These are phyloP conservation scores for Ptychadena robeensis DNA, from an alignment of 2,797 vertebrate species.

Conservation along the genomic window DNA sequence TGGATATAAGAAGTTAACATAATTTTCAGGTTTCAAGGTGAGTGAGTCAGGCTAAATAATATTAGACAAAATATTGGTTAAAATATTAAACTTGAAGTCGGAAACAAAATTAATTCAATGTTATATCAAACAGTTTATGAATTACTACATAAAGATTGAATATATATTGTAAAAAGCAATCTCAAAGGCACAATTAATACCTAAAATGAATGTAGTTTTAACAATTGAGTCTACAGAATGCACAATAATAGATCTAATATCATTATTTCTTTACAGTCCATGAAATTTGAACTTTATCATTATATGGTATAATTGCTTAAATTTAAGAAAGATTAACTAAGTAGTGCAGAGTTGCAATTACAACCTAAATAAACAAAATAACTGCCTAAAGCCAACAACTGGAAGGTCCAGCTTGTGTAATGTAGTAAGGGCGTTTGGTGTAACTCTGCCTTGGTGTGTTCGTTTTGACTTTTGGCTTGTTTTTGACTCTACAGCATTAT, in stretches of 20 bases:
- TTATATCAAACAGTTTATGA: conserved; percentile 30
- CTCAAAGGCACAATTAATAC: conserved; percentile 24
- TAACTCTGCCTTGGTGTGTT: too few species aligned
- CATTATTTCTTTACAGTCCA: not conserved
- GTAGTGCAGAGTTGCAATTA: too few species aligned
- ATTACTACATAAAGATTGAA: conserved; percentile 17
- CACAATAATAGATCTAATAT: not conserved
- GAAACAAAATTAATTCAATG: conserved; percentile 27
- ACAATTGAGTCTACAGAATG: not conserved
- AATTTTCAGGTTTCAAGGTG: conserved; percentile 39
- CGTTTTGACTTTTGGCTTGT: too few species aligned
- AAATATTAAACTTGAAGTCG: conserved; percentile 7
- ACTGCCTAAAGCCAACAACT: too few species aligned
- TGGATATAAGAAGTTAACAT: not conserved
- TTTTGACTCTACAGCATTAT: too few species aligned
- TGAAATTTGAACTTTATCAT: too few species aligned
- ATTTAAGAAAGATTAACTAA: too few species aligned
- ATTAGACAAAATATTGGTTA: conserved; percentile 17
- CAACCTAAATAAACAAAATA: too few species aligned
- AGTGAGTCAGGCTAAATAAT: conserved; percentile 34
- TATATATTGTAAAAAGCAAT: conserved; percentile 16
- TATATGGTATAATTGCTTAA: too few species aligned
- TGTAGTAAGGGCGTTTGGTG: too few species aligned
- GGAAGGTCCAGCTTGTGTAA: too few species aligned
- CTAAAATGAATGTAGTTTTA: conserved; percentile 2